phyloP scores from a whole-genome alignment of 2,888 invertebrate genomes.

The Cryptocephalus primarius region DNA sequence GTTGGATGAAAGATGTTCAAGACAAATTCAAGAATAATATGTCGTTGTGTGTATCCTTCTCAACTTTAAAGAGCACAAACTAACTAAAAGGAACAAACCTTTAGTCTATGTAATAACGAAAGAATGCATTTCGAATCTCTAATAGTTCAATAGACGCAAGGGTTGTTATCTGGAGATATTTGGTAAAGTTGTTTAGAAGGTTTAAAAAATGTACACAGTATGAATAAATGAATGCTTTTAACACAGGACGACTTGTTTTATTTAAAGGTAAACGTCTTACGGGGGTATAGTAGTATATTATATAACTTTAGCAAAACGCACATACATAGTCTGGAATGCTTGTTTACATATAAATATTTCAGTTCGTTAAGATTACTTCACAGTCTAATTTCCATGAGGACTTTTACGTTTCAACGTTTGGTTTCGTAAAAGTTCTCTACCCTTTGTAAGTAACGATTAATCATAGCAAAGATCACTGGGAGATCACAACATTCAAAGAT shows the following conservation, averaged over 20 bases:
- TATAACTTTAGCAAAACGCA: too few species aligned
- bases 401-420: too few species aligned
- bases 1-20: constrained; percentile 6
- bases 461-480: too few species aligned
- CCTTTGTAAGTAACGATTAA: too few species aligned
- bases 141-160: constrained; percentile 11
- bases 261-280: background rate
- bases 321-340: too few species aligned
- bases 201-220: constrained; percentile 14
- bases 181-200: constrained; percentile 12
- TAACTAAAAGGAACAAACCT: constrained; percentile 7
- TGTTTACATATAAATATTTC: too few species aligned
- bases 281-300: background rate
- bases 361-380: too few species aligned
- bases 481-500: too few species aligned
- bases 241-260: constrained; percentile 6
- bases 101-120: constrained; percentile 6
- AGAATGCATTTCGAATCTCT: constrained; percentile 3
- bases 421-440: too few species aligned
- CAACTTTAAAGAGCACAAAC: constrained; percentile 16
- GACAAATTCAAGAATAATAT: constrained; percentile 10
- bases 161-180: constrained; percentile 11
- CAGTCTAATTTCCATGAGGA: too few species aligned
- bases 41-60: constrained; percentile 18
- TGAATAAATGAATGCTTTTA: constrained; percentile 18